phyloP scores from a whole-genome alignment of 2,113 vertebrate genomes.

The Barbus barbus region DNA sequence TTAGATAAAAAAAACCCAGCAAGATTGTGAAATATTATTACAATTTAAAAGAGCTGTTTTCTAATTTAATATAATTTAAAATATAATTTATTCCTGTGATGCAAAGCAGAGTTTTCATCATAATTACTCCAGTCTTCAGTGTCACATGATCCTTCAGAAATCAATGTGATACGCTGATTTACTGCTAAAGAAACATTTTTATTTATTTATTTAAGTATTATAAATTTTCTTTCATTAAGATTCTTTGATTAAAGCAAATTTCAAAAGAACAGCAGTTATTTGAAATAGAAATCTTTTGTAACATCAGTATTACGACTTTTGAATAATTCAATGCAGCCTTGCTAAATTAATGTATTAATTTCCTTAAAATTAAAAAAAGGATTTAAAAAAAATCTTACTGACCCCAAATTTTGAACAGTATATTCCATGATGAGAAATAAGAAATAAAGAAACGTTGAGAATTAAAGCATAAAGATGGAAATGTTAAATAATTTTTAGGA shows the following conservation, averaged over 20 bases:
- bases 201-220: neutral
- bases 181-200: neutral
- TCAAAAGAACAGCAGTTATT: neutral
- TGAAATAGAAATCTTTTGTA: too few species aligned
- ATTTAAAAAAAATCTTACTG: too few species aligned
- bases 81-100: neutral
- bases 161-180: too few species aligned
- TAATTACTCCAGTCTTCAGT: too few species aligned
- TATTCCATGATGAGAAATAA: too few species aligned
- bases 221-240: too few species aligned
- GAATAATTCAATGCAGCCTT: neutral
- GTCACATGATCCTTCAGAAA: neutral
- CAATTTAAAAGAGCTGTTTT: neutral
- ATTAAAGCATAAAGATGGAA: too few species aligned
- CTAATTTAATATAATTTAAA: neutral
- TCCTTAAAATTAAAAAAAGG: too few species aligned
- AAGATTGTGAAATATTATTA: neutral
- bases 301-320: too few species aligned
- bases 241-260: neutral
- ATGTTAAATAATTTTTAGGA: too few species aligned
- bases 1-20: neutral
- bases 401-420: too few species aligned
- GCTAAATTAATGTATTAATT: neutral
- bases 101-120: too few species aligned
- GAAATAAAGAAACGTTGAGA: neutral